Conservation (phyloP, 1,140 invertebrate species). For the Neuroterus valhalla region DNA sequence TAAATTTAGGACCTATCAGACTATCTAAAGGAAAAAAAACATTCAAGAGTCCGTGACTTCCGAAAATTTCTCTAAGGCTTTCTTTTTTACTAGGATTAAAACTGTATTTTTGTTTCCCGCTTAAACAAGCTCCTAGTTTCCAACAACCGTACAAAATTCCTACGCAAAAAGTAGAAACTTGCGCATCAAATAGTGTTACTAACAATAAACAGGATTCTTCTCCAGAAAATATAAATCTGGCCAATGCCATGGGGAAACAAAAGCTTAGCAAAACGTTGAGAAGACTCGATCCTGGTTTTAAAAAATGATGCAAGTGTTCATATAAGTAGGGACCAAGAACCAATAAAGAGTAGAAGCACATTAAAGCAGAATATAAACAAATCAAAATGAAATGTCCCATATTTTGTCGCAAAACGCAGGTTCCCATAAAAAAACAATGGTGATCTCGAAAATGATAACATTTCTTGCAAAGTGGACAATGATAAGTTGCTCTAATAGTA, state of each 20-base stretch:
- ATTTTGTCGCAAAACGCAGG: slow-evolving; percentile 18
- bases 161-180: slow-evolving; percentile 1
- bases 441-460: slow-evolving; percentile 23
- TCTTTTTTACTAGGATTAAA: neutral
- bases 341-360: neutral
- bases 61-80: neutral
- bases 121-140: slow-evolving; percentile 5
- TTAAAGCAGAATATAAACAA: neutral
- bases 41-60: neutral
- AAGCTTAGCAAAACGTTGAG: neutral
- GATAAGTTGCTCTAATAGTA: neutral
- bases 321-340: slow-evolving; percentile 8
- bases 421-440: slow-evolving; percentile 23
- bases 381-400: slow-evolving; percentile 12
- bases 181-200: slow-evolving; percentile 7
- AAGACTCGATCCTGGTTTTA: neutral
- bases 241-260: slow-evolving; percentile 1
- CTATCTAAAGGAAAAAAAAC: slow-evolving; percentile 10
- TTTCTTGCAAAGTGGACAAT: neutral
- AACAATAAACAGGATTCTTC: slow-evolving; percentile 15
- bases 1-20: neutral
- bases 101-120: slow-evolving; percentile 1
- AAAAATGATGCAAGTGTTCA: slow-evolving; percentile 3
- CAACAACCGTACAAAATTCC: neutral
- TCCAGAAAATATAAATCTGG: neutral